These are phyloP conservation scores for Chaenocephalus aceratus DNA, from an alignment of 2,113 vertebrate genomes.

Conservation along the genomic window DNA sequence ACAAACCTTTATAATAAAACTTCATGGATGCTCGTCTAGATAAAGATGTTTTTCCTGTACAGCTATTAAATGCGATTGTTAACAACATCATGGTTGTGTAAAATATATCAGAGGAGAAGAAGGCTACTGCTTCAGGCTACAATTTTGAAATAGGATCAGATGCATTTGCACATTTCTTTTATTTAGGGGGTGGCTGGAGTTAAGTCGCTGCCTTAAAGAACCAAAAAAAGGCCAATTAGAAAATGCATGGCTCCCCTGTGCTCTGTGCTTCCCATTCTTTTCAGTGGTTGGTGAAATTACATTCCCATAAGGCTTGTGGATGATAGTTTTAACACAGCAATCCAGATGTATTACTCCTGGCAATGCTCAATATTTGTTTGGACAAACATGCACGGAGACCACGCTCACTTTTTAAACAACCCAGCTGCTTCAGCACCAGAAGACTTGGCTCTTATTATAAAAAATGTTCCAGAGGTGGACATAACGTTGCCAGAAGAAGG, in stretches of 20 bases:
- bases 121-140: not conserved
- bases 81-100: not conserved
- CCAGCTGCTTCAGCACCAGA: conserved; percentile 15
- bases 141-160: not conserved
- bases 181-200: not conserved
- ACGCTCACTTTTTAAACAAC: no score
- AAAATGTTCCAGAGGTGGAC: conserved; percentile 29
- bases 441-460: conserved; percentile 20
- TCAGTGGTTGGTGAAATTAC: conserved; percentile 32
- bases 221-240: conserved; percentile 33
- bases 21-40: conserved; percentile 12
- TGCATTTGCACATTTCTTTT: conserved; percentile 1
- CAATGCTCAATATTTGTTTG: conserved; percentile 30
- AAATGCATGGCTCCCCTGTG: conserved; percentile 17
- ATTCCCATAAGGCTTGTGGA: conserved; percentile 28
- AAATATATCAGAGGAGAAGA: not conserved
- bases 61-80: not conserved
- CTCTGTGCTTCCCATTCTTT: conserved; percentile 7
- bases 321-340: conserved; percentile 39
- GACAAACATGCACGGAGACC: conserved; percentile 2
- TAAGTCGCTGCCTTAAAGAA: conserved; percentile 6
- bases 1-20: conserved; percentile 20
- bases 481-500: conserved; percentile 12
- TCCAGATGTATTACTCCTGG: conserved; percentile 43
- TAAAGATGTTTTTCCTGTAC: conserved; percentile 20